These are phyloP conservation scores for Microctenopoma lineatum DNA, from an alignment of 2,797 vertebrate genomes.

Conservation along the genomic window DNA sequence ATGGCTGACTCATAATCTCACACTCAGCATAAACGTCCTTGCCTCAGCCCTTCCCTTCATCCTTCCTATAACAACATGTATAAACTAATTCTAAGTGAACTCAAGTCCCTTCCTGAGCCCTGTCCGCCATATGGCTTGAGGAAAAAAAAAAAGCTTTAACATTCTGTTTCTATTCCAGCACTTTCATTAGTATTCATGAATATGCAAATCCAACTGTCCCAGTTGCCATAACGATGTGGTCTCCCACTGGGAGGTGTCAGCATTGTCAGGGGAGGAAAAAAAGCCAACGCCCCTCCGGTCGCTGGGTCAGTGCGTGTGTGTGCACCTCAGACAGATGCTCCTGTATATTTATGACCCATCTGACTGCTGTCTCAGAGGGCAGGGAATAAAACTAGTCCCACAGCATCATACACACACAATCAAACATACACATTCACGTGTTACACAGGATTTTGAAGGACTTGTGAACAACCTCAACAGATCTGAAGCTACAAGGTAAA, in stretches of 20 bases:
- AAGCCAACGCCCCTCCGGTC: conserved; percentile 72
- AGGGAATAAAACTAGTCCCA: conserved; percentile 61
- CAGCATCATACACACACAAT: conserved; percentile 36
- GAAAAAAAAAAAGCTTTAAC: conserved; percentile 62
- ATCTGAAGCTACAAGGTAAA: conserved; percentile 36
- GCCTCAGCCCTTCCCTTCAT: conserved; percentile 36
- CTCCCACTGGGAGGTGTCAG: conserved; percentile 77
- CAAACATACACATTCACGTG: conserved; percentile 12
- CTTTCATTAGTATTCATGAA: conserved; percentile 77
- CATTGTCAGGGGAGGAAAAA: conserved; percentile 71
- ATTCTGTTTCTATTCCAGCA: conserved; percentile 69
- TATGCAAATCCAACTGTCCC: conserved; percentile 81
- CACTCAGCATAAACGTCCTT: conserved; percentile 31
- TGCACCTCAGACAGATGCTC: conserved; percentile 74
- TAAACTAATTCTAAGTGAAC: conserved; percentile 76
- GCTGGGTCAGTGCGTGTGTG: conserved; percentile 34
- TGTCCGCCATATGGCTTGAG: conserved; percentile 78
- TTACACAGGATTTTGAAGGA: conserved; percentile 36
- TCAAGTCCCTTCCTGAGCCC: conserved; percentile 57
- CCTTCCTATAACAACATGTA: conserved; percentile 61
- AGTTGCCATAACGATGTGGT: conserved; percentile 63
- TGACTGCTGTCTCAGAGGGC: conserved; percentile 68
- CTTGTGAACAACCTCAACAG: conserved; percentile 47
- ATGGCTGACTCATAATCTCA: conserved; percentile 23
- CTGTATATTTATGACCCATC: conserved; percentile 80